Evolutionary conservation across 2,888 invertebrate species (phyloP), one percentile per base, ranked within the genome.

Genomic region (Synanthedon formicaeformis): DNA sequence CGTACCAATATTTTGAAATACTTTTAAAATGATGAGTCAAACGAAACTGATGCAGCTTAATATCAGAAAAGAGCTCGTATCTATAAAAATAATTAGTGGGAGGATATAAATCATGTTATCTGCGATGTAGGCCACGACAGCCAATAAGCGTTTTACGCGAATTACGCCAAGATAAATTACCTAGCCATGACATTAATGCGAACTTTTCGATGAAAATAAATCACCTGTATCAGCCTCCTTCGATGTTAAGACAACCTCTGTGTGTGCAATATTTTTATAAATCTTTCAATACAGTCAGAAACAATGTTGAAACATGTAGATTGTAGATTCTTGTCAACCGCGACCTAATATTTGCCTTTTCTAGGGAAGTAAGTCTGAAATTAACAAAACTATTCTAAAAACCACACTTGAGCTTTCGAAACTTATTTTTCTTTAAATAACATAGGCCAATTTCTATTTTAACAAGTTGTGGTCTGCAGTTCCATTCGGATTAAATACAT

Each of bases 101-200:
- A 58, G 68, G 70, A 68, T 66, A 73, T 73, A 73, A 72, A 73
- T 80, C 78, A 78, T 77, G 73, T 75, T 76, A 79, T 78, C 75
- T 75, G 58, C 69, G 71, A 34, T 68, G 71, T 73, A 67, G 72
- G 65, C 67, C 56, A 72, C 73, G 81, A 78, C 81, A 81, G 77
- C 82, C 79, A 81, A 81, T 81, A 83, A 81, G 76, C 80, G 79
- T 73, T 81, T 81, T 75, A 75, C 78, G 71, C 69, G 79, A 80
- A 79, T 82, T 77, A 79, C 73, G 68, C 64, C 69, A 74, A 79
- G 81, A 82, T 81, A 81, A 81, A 81, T 83, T 78, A 74, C 75
- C 69, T 60, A 62, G 64, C 66, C 63, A 71, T 73, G 80, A 78
- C 78, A 77, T 78, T 81, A 79, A 81, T 77, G 75, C 67, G 75